Evolutionary conservation across 2,888 invertebrate species (phyloP).

Genomic region (Mactromeris polynyma): DNA sequence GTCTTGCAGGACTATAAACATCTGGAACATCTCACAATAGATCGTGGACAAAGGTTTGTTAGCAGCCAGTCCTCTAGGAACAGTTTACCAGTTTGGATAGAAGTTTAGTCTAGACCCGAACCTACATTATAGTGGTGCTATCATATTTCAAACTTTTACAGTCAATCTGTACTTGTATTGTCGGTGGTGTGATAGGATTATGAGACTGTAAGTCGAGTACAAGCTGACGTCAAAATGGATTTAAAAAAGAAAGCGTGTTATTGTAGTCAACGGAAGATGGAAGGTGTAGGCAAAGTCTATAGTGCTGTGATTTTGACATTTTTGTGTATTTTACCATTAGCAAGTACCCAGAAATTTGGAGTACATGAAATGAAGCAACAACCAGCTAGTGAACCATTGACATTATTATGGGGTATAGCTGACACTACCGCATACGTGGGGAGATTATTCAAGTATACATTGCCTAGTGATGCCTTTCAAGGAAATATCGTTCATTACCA

Average conservation of each 20-base stretch:
- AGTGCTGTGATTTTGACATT: constrained; percentile 27
- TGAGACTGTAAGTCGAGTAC: not conserved
- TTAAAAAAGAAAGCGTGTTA: not conserved
- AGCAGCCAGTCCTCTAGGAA: not conserved
- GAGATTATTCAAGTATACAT: constrained; percentile 91
- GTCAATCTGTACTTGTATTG: not conserved
- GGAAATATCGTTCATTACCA: constrained; percentile 91
- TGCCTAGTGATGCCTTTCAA: constrained; percentile 92
- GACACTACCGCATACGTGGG: constrained; percentile 90
- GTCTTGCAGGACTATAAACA: not conserved
- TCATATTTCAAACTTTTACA: not conserved
- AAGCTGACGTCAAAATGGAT: not conserved
- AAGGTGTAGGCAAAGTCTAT: not conserved
- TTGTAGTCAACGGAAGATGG: not conserved
- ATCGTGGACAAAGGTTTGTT: not conserved
- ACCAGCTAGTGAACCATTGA: constrained; percentile 66
- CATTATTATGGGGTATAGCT: constrained; percentile 81
- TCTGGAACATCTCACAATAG: not conserved
- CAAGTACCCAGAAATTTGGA: not conserved
- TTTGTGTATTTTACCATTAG: constrained; percentile 17
- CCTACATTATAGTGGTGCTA: not conserved
- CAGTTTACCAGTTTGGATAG: not conserved
- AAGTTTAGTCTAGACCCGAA: not conserved
- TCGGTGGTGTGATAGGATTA: not conserved
- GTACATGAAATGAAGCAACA: constrained; percentile 33